These are phyloP conservation scores for Geodia barretti DNA, from an alignment of 37 sponge, comb jelly and placozoan genomes.

Conservation along the genomic window DNA sequence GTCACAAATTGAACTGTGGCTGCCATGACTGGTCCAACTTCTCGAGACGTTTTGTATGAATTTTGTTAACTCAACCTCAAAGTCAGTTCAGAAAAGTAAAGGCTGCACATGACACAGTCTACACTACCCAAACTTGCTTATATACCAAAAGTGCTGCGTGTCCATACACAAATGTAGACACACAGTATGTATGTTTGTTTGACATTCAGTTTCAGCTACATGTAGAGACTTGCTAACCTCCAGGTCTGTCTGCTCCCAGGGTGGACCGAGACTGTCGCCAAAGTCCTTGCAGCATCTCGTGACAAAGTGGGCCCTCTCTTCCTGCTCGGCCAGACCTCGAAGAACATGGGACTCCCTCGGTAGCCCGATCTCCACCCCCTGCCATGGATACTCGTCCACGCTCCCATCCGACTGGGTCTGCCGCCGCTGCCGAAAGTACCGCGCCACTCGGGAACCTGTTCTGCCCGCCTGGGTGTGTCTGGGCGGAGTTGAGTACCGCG, in stretches of 20 bases:
- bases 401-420: background rate
- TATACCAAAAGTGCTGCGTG: too few species aligned
- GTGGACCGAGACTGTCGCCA: slow-evolving; percentile 12
- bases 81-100: too few species aligned
- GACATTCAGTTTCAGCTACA: too few species aligned
- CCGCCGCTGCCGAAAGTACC: background rate
- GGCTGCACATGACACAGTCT: too few species aligned
- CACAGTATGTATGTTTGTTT: too few species aligned
- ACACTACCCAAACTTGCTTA: too few species aligned
- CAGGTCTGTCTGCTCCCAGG: background rate
- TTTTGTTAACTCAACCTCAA: too few species aligned
- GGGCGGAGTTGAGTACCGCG: background rate
- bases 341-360: slow-evolving; percentile 54
- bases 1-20: too few species aligned
- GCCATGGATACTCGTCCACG: slow-evolving; percentile 19
- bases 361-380: slow-evolving; percentile 17
- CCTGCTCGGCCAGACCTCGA: slow-evolving; percentile 21
- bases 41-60: too few species aligned
- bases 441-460: background rate
- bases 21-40: too few species aligned
- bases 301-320: slow-evolving; percentile 57
- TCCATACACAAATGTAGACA: too few species aligned
- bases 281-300: slow-evolving; percentile 44
- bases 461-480: background rate
- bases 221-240: background rate